phyloP scores from a whole-genome alignment of 2,888 invertebrate genomes.

The Nasonovia ribisnigri region DNA sequence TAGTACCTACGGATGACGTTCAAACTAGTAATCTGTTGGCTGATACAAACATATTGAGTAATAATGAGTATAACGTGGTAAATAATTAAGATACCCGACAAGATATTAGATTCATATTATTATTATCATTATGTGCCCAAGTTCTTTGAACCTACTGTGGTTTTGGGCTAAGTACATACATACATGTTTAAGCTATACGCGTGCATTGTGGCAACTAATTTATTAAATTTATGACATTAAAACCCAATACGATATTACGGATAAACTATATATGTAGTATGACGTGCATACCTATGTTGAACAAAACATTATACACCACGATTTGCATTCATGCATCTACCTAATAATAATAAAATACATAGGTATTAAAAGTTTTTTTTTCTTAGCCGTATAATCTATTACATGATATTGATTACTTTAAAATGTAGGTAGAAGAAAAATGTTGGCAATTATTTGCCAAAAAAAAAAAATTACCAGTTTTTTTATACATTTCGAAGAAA shows the following conservation, averaged over 20 bases:
- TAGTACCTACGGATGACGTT: not conserved
- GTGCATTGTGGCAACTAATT: not conserved
- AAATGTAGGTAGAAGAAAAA: not conserved
- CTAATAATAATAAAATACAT: not conserved
- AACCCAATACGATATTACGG: not conserved
- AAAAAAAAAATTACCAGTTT: not conserved
- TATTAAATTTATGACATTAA: not conserved
- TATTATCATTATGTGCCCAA: not conserved
- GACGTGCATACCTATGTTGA: not conserved
- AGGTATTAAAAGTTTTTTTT: not conserved
- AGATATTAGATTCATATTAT: conserved; percentile 7
- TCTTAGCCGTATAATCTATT: not conserved
- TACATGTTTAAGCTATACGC: not conserved
- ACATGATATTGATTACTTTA: not conserved
- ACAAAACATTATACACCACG: not conserved
- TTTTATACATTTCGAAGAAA: conserved; percentile 7
- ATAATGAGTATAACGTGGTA: not conserved
- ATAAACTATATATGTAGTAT: not conserved
- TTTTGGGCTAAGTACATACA: not conserved
- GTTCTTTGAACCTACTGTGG: conserved; percentile 17
- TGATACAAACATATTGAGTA: not conserved
- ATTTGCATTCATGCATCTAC: not conserved
- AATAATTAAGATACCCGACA: not conserved
- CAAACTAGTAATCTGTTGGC: not conserved
- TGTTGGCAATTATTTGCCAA: not conserved